Base-by-base conservation (phyloP, 2,888 invertebrate species). In the Parnassius mnemosyne region DNA sequence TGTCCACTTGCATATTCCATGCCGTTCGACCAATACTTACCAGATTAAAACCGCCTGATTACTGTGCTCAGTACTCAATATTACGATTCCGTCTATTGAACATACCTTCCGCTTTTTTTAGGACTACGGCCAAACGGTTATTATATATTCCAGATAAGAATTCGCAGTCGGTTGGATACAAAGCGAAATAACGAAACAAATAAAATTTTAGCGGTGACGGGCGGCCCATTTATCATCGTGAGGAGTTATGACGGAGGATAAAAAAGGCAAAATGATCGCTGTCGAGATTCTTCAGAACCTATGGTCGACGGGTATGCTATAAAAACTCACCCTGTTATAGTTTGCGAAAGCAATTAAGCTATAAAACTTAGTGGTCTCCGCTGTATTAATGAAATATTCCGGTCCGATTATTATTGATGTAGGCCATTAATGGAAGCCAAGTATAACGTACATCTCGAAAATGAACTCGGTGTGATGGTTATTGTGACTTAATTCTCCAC, bases 261-360 rank as follows among this genome's bases (percentile, higher is more conserved):
- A 76, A 76, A 72, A 74, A 70, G 73, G 74, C 77, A 78, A 77
- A 83, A 74, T 74, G 75, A 75, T 71, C 71, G 71, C 70, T 68
- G 74, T 64, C 67, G 71, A 73, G 75, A 78, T 82, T 81, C 83
- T 79, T 79, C 74, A 71, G 76, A 76, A 76, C 78, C 76, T 77
- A 76, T 72, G 72, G 70, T 76, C 79, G 77, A 80, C 78, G 78
- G 77, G 73, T 71, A 72, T 68, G 78, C 76, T 77, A 82, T 89
- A 90, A 89, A 88, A 89, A 87, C 78, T 78, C 81, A 83, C 80
- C 78, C 83, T 81, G 86, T 84, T 87, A 87, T 86, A 87, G 83
- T 88, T 89, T 86, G 87, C 89, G 78, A 87, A 81, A 78, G 82
- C 84, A 85, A 90, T 90, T 89, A 90, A 85, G 88, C 82, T 84